These are phyloP conservation scores for Dermolepida albohirtum DNA, from an alignment of 2,888 invertebrate species.

Conservation along the genomic window DNA sequence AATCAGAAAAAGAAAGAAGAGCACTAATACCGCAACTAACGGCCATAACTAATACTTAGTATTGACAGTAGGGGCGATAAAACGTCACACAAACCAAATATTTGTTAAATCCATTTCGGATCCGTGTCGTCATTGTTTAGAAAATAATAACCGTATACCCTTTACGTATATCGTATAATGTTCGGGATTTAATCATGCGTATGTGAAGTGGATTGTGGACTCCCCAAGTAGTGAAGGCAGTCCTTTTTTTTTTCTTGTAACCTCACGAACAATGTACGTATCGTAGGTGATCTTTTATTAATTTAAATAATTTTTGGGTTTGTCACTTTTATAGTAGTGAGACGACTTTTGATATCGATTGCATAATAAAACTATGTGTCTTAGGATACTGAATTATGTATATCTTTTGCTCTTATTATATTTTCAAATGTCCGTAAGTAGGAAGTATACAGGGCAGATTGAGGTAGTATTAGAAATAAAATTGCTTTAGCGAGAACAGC, in stretches of 20 bases:
- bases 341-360: constrained; percentile 27
- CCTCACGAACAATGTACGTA: constrained; percentile 43
- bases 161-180: constrained; percentile 33
- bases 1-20: constrained; percentile 36
- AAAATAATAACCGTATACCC: constrained; percentile 43
- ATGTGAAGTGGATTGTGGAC: constrained; percentile 49
- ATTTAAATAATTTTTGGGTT: constrained; percentile 48
- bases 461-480: no score
- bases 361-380: constrained; percentile 10
- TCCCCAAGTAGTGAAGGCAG: constrained; percentile 48
- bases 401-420: background rate
- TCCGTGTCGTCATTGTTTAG: constrained; percentile 49
- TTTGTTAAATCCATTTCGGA: constrained; percentile 47
- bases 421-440: background rate
- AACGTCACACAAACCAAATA: constrained; percentile 50
- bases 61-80: constrained; percentile 49
- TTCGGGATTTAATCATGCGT: constrained; percentile 42
- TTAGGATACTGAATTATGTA: constrained; percentile 8
- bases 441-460: background rate
- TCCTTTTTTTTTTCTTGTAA: constrained; percentile 42
- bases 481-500: no score
- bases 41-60: constrained; percentile 51
- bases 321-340: constrained; percentile 45
- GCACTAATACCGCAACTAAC: constrained; percentile 46
- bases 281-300: constrained; percentile 50